Conservation (phyloP, 1,140 invertebrate genomes). For the Drosophila tristis region DNA sequence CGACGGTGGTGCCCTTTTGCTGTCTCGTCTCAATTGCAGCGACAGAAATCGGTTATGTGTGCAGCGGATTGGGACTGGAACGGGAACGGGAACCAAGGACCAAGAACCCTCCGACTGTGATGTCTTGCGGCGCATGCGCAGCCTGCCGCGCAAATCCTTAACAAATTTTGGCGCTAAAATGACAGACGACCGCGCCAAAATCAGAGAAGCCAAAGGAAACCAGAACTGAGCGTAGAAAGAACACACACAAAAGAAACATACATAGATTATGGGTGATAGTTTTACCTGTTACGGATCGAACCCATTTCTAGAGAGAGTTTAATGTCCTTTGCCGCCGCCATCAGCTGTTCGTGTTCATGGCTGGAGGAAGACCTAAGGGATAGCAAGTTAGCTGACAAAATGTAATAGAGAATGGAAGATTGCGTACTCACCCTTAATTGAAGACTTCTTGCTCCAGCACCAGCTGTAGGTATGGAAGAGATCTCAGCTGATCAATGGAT, state of each 20-base stretch:
- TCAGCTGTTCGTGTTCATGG: conserved; percentile 29
- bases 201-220: conserved; percentile 27
- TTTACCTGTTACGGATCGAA: conserved; percentile 44
- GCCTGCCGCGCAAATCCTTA: conserved; percentile 65
- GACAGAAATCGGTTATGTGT: conserved; percentile 58
- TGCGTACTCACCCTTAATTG: not conserved
- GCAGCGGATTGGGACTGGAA: conserved; percentile 52
- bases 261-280: conserved; percentile 28
- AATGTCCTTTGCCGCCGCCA: conserved; percentile 32
- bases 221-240: conserved; percentile 22
- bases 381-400: conserved; percentile 3
- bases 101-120: conserved; percentile 45
- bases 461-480: no score
- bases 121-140: conserved; percentile 78
- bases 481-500: no score
- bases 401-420: not conserved
- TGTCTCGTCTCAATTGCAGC: conserved; percentile 61
- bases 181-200: conserved; percentile 63
- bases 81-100: conserved; percentile 27
- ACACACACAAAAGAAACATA: not conserved
- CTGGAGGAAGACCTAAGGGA: no score
- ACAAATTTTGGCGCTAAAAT: conserved; percentile 75
- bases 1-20: conserved; percentile 24
- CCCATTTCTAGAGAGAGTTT: conserved; percentile 32
- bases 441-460: not conserved